Percentiles rank a stretch among this genome's conserved stretches.
Conservation (phyloP, 1,140 invertebrate species). For the Laupala kohalensis region DNA sequence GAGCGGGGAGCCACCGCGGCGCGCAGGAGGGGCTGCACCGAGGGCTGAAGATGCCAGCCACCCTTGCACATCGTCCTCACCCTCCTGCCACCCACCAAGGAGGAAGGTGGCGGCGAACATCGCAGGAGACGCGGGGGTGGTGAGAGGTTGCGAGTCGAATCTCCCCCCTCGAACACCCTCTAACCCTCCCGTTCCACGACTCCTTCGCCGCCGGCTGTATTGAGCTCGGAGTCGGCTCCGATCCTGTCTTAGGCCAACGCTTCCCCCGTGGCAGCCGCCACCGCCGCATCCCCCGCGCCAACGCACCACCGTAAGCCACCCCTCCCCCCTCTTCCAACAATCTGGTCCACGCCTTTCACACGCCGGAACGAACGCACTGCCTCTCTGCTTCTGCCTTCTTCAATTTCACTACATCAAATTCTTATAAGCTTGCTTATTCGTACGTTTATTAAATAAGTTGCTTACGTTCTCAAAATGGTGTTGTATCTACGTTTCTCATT, state of each 20-base stretch:
- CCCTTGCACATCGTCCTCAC: too few relatives aligned
- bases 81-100: background rate
- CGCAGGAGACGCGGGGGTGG: background rate
- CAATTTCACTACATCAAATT: background rate
- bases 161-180: background rate
- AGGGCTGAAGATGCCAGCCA: background rate
- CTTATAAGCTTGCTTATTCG: background rate
- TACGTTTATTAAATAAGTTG: background rate
- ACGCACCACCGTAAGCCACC: too few relatives aligned
- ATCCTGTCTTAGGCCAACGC: too few relatives aligned
- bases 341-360: background rate
- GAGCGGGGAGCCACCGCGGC: too few relatives aligned
- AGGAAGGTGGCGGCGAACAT: background rate
- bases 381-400: background rate
- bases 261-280: too few relatives aligned
- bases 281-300: background rate
- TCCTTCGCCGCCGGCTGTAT: background rate
- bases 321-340: background rate
- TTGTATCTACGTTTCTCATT: background rate
- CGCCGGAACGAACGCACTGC: background rate
- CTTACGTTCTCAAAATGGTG: background rate
- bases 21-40: background rate
- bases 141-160: background rate
- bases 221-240: background rate
- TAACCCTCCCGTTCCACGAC: too few relatives aligned